Evolutionary conservation across 2,113 vertebrate genomes (phyloP), one percentile per base, ranked within the genome.

Genomic region (Callopanchax toddi): DNA sequence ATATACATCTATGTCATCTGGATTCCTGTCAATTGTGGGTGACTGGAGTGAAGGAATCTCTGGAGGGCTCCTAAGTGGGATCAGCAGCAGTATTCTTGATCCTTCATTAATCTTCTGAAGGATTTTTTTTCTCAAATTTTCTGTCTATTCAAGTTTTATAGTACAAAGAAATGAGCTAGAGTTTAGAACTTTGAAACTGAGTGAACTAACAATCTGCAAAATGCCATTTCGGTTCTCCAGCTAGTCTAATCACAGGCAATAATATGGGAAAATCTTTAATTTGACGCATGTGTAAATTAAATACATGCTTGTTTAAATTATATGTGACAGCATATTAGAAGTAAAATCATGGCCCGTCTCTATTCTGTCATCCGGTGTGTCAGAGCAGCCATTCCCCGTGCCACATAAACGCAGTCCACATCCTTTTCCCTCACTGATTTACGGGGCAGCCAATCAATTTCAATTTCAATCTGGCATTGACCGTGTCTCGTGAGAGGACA

Each of bases 401-500:
- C 72, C 49, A 78, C 74, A 65, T 11, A 46, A 66, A 40, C 39
- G 25, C 66, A 13, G 3, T 61, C 63, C 25, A 46, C 65, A 46
- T 73, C 65, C 70, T 44, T 74, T 78, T 63, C 42, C 48, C 34
- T 40, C 51, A 17, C 60, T 80, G 87, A 86, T 88, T 86, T 85
- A 81, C 69, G 72, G 29, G 82, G 71, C 77, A 43, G 52, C 74
- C 74, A 84, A 88, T 93, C 92, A 84, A 91, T 93, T 91, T 76
- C 84, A 91, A 89, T 92, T 90, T 85, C 67, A 89, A 63, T 76
- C 74, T 58, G 48, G 50, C 83, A 88, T 91, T 87, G 89, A 89
- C 78, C 39, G 23, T 9, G 46, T 78, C 81, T 86, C 57, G 16
- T 66, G 67, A 76, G 61, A 60, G 75, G 53, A 79, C 75, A 65